Conservation (phyloP, 2,888 invertebrate genomes). For the Enoplolaimus lenunculus region DNA sequence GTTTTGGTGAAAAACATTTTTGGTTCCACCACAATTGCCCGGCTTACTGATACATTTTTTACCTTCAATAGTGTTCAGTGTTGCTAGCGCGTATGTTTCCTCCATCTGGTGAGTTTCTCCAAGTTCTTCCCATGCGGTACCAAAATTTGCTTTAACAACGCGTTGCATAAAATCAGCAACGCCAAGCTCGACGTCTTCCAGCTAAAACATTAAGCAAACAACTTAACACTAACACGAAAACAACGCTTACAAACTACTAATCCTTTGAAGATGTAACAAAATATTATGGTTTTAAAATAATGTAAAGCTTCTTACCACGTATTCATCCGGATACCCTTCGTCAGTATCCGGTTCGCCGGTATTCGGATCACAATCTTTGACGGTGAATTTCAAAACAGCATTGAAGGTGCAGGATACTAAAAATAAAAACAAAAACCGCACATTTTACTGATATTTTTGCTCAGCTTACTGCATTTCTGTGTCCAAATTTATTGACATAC, state of each 20-base stretch:
- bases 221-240: slow-evolving; percentile 19
- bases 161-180: slow-evolving; percentile 71
- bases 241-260: slow-evolving; percentile 16
- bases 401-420: slow-evolving; percentile 58
- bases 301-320: slow-evolving; percentile 47
- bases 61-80: slow-evolving; percentile 52
- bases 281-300: slow-evolving; percentile 11
- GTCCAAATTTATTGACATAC: no score
- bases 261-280: slow-evolving; percentile 3
- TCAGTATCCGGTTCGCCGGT: slow-evolving; percentile 84
- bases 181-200: slow-evolving; percentile 77
- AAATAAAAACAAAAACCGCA: slow-evolving; percentile 27
- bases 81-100: slow-evolving; percentile 77
- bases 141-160: slow-evolving; percentile 61
- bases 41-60: no score
- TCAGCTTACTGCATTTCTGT: no score
- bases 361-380: slow-evolving; percentile 87
- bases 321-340: slow-evolving; percentile 91
- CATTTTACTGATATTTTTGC: not conserved
- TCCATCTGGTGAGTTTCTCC: slow-evolving; percentile 55
- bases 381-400: slow-evolving; percentile 76
- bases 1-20: no score
- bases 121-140: slow-evolving; percentile 59
- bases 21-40: no score
- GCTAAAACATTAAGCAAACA: slow-evolving; percentile 41